Conservation (phyloP, 2,888 invertebrate genomes). For the Phengaris arion region DNA sequence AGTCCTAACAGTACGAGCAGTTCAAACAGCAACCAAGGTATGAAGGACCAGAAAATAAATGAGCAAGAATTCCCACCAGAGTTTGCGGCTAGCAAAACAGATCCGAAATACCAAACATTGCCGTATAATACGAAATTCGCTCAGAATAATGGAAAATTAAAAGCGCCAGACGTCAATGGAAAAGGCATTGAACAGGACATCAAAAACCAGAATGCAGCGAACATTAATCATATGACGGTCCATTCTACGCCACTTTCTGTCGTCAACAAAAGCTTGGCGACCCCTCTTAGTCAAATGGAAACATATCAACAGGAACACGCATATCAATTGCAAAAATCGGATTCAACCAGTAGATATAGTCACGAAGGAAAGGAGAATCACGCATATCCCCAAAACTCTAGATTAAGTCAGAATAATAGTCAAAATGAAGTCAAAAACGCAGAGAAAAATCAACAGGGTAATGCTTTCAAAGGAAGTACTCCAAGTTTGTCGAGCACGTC, state of each 20-base stretch:
- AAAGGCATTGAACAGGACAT: slow-evolving; percentile 61
- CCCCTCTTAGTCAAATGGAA: slow-evolving; percentile 80
- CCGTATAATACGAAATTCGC: slow-evolving; percentile 94
- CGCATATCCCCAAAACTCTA: slow-evolving; percentile 75
- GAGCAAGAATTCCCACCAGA: slow-evolving; percentile 81
- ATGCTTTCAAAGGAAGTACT: slow-evolving; percentile 61
- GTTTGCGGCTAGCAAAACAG: slow-evolving; percentile 89
- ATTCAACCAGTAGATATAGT: slow-evolving; percentile 73
- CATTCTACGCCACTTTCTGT: slow-evolving; percentile 75
- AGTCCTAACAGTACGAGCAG: slow-evolving; percentile 79
- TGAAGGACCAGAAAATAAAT: slow-evolving; percentile 72
- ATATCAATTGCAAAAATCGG: slow-evolving; percentile 78
- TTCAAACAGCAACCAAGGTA: slow-evolving; percentile 72
- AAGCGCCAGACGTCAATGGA: slow-evolving; percentile 60
- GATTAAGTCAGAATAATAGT: slow-evolving; percentile 69
- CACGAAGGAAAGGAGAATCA: slow-evolving; percentile 77
- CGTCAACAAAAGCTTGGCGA: slow-evolving; percentile 83
- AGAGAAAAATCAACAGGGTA: slow-evolving; percentile 57
- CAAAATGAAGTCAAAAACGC: slow-evolving; percentile 61
- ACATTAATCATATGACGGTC: slow-evolving; percentile 76
- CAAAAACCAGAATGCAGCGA: slow-evolving; percentile 59
- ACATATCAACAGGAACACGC: slow-evolving; percentile 76
- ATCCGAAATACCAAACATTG: slow-evolving; percentile 94
- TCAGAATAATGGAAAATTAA: slow-evolving; percentile 74
- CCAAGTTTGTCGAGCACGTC: slow-evolving; percentile 67